A percentile compares a stretch with the other conserved stretches of the same genome.
Conservation (phyloP, 2,113 vertebrate genomes). For the Dolichallabes microphthalmus region DNA sequence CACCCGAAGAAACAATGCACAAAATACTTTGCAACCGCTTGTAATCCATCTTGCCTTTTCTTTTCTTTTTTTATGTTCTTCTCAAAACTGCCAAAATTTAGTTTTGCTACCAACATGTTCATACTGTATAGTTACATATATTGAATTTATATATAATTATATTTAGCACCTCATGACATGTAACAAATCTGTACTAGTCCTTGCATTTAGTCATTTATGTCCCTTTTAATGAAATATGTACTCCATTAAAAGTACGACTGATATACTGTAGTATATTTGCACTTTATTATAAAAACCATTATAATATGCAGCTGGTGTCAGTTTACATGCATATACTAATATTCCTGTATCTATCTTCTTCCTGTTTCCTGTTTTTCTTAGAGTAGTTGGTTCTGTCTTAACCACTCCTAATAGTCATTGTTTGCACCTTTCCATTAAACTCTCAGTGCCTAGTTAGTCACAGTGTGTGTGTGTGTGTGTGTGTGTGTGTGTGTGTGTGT, state of each 20-base stretch:
- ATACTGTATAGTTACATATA: neutral
- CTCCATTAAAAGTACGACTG: neutral
- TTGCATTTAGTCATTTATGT: neutral
- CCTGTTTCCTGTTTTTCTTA: constrained; percentile 2
- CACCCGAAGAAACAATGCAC: too few relatives aligned
- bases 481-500: neutral
- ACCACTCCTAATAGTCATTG: constrained; percentile 8
- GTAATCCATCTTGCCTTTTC: too few relatives aligned
- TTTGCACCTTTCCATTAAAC: constrained; percentile 3
- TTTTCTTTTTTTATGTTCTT: too few relatives aligned
- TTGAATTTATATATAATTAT: too few relatives aligned
- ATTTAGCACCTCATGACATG: neutral
- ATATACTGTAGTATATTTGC: neutral
- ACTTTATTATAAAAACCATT: neutral
- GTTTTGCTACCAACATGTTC: too few relatives aligned
- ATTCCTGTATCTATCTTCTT: neutral
- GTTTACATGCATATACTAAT: neutral
- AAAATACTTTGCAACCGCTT: too few relatives aligned
- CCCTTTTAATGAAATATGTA: neutral
- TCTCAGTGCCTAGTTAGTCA: neutral
- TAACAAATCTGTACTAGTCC: neutral
- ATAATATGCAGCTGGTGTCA: neutral
- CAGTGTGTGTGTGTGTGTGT: constrained; percentile 5
- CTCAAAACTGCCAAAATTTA: too few relatives aligned
- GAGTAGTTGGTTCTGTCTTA: neutral